A percentile compares a stretch with the other conserved stretches of the same genome.
These are phyloP conservation scores for Drosophila mettleri DNA, from an alignment of 2,888 invertebrate species.

Conservation along the genomic window DNA sequence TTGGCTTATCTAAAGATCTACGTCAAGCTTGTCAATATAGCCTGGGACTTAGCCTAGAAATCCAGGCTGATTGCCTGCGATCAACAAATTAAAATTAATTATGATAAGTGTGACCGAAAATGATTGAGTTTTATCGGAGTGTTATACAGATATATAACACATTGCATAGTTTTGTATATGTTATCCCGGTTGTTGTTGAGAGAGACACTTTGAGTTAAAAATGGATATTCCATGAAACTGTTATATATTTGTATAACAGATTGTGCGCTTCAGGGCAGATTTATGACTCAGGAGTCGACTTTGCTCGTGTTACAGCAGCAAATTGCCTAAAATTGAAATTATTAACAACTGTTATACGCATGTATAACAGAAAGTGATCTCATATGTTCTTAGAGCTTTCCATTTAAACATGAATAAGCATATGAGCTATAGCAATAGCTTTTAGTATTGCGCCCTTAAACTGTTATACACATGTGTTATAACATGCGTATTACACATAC, in stretches of 20 bases:
- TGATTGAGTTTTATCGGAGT: neutral
- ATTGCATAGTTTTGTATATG: neutral
- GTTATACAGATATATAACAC: neutral
- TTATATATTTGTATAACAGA: neutral
- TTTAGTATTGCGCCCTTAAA: neutral
- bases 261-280: too few relatives aligned
- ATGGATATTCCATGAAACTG: neutral
- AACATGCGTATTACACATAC: neutral
- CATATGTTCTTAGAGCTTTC: neutral
- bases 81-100: too few relatives aligned
- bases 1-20: neutral
- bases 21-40: too few relatives aligned
- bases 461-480: constrained; percentile 1
- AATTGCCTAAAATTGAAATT: too few relatives aligned
- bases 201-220: too few relatives aligned
- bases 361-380: neutral
- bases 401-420: rapidly evolving
- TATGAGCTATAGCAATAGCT: neutral
- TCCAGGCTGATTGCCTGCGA: too few relatives aligned
- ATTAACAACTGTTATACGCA: neutral
- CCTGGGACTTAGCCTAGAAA: too few relatives aligned
- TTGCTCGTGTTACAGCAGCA: too few relatives aligned
- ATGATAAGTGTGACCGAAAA: too few relatives aligned
- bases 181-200: too few relatives aligned
- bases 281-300: too few relatives aligned